Percentiles rank a stretch among this genome's conserved stretches.
phyloP scores from a whole-genome alignment of 1,140 invertebrate genomes.

The Papilio helenus region DNA sequence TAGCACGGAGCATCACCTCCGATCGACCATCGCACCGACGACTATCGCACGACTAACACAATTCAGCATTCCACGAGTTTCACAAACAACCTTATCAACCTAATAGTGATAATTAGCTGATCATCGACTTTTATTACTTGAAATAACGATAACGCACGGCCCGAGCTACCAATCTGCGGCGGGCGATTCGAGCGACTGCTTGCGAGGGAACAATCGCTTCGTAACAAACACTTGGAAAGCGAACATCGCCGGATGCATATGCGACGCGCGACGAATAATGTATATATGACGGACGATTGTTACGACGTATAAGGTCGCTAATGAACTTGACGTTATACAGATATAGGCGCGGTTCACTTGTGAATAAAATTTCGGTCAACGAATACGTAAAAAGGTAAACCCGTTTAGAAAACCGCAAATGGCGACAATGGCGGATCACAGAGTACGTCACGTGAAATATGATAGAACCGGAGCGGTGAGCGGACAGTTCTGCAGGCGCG shows the following conservation, averaged over 20 bases:
- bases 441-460: conserved; percentile 38
- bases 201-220: conserved; percentile 73
- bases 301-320: conserved; percentile 66
- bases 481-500: conserved; percentile 28
- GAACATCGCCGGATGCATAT: conserved; percentile 74
- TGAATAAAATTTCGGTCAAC: conserved; percentile 42
- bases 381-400: conserved; percentile 36
- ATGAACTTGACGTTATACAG: conserved; percentile 54
- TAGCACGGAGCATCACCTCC: conserved; percentile 63
- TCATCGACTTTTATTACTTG: conserved; percentile 63
- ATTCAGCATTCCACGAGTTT: conserved; percentile 56
- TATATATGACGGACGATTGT: conserved; percentile 75
- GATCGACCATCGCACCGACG: conserved; percentile 59
- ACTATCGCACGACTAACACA: conserved; percentile 61
- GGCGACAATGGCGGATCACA: conserved; percentile 23
- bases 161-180: conserved; percentile 58
- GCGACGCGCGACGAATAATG: conserved; percentile 79
- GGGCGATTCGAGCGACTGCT: conserved; percentile 69
- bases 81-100: conserved; percentile 61
- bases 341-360: conserved; percentile 36
- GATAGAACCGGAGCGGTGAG: conserved; percentile 37
- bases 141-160: conserved; percentile 62
- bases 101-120: conserved; percentile 66
- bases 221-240: conserved; percentile 74
- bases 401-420: conserved; percentile 35